phyloP scores from a whole-genome alignment of 1,140 invertebrate species.

The Apis dorsata region DNA sequence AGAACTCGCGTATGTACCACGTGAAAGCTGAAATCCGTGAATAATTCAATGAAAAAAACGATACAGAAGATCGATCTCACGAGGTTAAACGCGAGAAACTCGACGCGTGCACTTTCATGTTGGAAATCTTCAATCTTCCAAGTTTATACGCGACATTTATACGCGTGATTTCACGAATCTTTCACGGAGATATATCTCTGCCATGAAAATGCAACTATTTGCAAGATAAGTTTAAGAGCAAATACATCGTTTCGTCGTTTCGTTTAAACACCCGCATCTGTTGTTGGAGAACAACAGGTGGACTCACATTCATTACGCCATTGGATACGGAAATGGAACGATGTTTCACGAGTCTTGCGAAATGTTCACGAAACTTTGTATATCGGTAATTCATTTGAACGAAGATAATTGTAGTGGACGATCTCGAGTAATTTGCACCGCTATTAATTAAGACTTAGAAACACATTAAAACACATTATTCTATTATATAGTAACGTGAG shows the following conservation, averaged over 20 bases:
- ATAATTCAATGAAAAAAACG: slow-evolving; percentile 30
- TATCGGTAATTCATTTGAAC: neutral
- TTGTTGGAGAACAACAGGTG: slow-evolving; percentile 34
- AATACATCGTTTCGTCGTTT: slow-evolving; percentile 5
- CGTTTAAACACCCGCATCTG: neutral
- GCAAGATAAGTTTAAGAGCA: neutral
- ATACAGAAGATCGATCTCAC: neutral
- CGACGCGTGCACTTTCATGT: neutral
- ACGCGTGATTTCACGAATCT: neutral
- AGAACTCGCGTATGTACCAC: neutral
- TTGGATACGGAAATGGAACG: neutral
- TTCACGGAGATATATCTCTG: neutral
- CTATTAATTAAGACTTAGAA: neutral
- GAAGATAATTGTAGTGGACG: neutral
- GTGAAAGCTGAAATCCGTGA: slow-evolving; percentile 28
- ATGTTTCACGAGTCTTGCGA: neutral
- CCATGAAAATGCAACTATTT: neutral
- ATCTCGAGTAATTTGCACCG: neutral
- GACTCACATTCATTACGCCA: slow-evolving; percentile 19
- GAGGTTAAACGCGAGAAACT: neutral
- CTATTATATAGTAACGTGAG: neutral
- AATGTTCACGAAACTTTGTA: neutral
- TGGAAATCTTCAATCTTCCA: too few species aligned
- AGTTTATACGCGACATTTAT: neutral
- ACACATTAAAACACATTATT: neutral